A percentile compares a stretch with the other conserved stretches of the same genome.
Conservation (phyloP, 2,113 vertebrate species). For the Benitochromis conjunctus region DNA sequence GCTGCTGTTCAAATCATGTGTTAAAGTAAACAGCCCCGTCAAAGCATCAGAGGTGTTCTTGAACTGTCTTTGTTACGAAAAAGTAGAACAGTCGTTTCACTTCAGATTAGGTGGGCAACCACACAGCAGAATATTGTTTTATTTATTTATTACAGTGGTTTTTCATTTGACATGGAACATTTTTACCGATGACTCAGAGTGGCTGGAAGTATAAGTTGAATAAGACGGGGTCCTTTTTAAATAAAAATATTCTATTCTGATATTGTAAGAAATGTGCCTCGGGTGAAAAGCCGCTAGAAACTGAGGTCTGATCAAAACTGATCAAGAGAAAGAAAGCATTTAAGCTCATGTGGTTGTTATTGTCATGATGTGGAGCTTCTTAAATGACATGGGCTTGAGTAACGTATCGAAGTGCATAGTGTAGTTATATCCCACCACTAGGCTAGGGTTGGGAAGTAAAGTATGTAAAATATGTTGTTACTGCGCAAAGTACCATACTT, state of each 20-base stretch:
- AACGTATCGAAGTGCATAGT: background rate
- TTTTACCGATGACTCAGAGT: slow-evolving; percentile 25
- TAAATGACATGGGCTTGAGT: background rate
- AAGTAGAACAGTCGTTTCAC: slow-evolving; percentile 16
- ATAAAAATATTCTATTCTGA: slow-evolving; percentile 27
- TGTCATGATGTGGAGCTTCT: slow-evolving; percentile 7
- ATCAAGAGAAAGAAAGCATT: slow-evolving; percentile 52
- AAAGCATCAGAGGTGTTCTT: background rate
- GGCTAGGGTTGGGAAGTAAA: background rate
- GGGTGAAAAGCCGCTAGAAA: slow-evolving; percentile 67
- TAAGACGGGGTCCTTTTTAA: background rate
- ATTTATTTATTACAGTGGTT: slow-evolving; percentile 59
- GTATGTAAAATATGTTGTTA: background rate
- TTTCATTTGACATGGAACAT: slow-evolving; percentile 29
- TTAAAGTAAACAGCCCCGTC: slow-evolving; percentile 46
- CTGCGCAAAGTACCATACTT: no score
- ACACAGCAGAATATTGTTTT: slow-evolving; percentile 20
- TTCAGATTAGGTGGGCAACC: background rate
- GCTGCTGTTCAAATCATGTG: slow-evolving; percentile 30
- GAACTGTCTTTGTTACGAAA: slow-evolving; percentile 4
- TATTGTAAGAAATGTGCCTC: slow-evolving; percentile 59
- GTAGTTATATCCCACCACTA: background rate
- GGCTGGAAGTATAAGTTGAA: slow-evolving; percentile 37
- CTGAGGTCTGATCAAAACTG: slow-evolving; percentile 28
- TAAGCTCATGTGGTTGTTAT: slow-evolving; percentile 29